Percentiles rank a stretch among this genome's conserved stretches.
phyloP scores from a whole-genome alignment of 1,140 invertebrate species.

The Aphelenchoides besseyi region DNA sequence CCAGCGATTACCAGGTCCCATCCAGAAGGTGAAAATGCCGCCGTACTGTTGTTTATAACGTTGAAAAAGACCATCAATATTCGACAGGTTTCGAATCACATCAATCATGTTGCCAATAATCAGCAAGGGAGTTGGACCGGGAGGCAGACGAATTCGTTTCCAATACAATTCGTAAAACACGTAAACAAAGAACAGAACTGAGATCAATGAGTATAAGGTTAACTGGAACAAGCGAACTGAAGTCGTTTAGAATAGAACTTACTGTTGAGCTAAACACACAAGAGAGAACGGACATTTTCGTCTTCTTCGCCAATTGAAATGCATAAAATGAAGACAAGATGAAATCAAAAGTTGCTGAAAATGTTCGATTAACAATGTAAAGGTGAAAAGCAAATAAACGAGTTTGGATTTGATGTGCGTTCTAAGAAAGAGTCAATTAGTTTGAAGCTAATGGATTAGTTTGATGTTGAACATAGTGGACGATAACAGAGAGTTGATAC shows the following conservation, averaged over 20 bases:
- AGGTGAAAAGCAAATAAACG: no score
- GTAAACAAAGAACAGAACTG: constrained; percentile 36
- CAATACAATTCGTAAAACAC: constrained; percentile 54
- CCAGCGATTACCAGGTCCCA: constrained; percentile 33
- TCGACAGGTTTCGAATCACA: constrained; percentile 13
- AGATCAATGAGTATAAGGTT: neutral
- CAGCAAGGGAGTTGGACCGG: constrained; percentile 54
- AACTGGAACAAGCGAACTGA: neutral
- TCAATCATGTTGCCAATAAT: constrained; percentile 52
- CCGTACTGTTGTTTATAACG: constrained; percentile 48
- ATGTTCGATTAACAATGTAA: no score
- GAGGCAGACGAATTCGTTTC: constrained; percentile 51
- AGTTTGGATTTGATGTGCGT: no score
- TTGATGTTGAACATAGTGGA: no score
- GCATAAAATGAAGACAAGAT: no score
- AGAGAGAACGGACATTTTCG: neutral
- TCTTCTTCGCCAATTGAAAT: neutral
- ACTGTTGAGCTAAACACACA: neutral
- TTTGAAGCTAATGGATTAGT: no score
- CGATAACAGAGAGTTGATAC: no score
- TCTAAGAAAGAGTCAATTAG: no score
- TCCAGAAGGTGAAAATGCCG: constrained; percentile 60
- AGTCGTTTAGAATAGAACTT: neutral
- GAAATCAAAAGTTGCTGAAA: no score
- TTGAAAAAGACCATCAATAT: constrained; percentile 47